Evolutionary conservation across 1,140 invertebrate species (phyloP).

Genomic region (Bombyx mandarina): DNA sequence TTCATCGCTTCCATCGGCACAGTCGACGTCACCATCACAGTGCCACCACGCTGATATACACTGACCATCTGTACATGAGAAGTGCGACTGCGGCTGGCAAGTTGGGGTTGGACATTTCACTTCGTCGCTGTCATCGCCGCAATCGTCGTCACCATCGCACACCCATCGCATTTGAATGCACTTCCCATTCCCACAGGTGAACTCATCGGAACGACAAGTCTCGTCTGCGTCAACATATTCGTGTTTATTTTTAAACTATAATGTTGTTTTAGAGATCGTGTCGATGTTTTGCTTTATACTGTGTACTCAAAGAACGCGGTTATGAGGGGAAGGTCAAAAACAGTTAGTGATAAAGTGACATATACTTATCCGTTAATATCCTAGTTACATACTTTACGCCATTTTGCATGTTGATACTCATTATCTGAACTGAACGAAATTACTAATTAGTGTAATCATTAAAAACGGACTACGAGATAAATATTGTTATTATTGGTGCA

Average conservation of each 20-base stretch:
- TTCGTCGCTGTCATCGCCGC: constrained; percentile 87
- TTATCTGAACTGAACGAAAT: neutral
- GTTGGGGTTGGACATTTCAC: constrained; percentile 78
- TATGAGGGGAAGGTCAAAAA: too few relatives aligned
- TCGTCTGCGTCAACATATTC: constrained; percentile 73
- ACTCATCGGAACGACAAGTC: constrained; percentile 89
- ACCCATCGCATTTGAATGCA: constrained; percentile 90
- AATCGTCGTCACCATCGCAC: constrained; percentile 91
- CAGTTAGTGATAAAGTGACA: too few relatives aligned
- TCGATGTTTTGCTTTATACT: neutral
- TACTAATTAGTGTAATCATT: too few relatives aligned
- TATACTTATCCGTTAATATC: too few relatives aligned
- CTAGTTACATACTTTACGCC: too few relatives aligned
- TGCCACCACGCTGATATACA: constrained; percentile 83
- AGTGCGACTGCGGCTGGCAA: constrained; percentile 79
- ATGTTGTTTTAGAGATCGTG: constrained; percentile 1
- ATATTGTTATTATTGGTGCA: neutral
- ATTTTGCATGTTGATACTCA: neutral
- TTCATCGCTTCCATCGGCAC: constrained; percentile 86
- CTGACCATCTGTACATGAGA: constrained; percentile 77
- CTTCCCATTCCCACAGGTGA: constrained; percentile 89
- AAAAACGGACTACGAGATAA: too few relatives aligned
- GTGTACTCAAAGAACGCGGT: too few relatives aligned
- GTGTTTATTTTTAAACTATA: neutral
- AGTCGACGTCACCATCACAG: constrained; percentile 91